Percentiles rank a stretch among this genome's conserved stretches.
These are phyloP conservation scores for Xestia sexstrigata DNA, from an alignment of 2,888 invertebrate genomes.

Conservation along the genomic window DNA sequence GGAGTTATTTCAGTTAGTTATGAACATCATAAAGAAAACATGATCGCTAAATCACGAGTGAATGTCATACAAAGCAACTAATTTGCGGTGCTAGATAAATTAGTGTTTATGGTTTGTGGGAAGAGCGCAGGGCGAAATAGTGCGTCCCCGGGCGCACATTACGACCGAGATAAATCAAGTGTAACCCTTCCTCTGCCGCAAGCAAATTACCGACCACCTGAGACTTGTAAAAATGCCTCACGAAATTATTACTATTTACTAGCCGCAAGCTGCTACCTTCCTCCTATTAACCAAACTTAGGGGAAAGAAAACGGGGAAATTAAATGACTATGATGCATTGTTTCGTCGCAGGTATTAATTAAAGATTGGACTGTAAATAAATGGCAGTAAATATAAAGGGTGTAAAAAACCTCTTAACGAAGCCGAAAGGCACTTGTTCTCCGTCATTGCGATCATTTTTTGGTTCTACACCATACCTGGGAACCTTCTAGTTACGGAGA, in stretches of 20 bases:
- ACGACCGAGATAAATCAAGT: conserved; percentile 85
- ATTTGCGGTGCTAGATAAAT: conserved; percentile 79
- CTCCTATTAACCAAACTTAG: conserved; percentile 62
- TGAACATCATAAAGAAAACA: conserved; percentile 67
- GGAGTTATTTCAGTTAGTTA: conserved; percentile 61
- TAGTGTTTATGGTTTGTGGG: conserved; percentile 80
- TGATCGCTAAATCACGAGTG: conserved; percentile 68
- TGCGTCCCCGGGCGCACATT: conserved; percentile 86
- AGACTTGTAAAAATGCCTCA: conserved; percentile 88
- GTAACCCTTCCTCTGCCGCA: conserved; percentile 86
- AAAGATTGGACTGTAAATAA: conserved; percentile 6
- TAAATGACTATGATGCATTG: conserved; percentile 12
- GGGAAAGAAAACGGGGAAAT: conserved; percentile 61
- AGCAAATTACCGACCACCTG: conserved; percentile 89
- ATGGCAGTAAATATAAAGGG: neutral
- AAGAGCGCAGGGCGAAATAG: conserved; percentile 79
- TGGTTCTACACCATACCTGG: no score
- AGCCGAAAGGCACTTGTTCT: no score
- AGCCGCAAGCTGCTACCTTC: conserved; percentile 64
- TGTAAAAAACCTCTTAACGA: no score
- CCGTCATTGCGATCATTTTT: no score
- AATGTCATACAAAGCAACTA: conserved; percentile 69
- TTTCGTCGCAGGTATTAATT: conserved; percentile 6
- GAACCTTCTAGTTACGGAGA: no score
- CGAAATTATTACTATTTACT: conserved; percentile 79